phyloP scores from a whole-genome alignment of 2,797 vertebrate species.

The Valencia hispanica region DNA sequence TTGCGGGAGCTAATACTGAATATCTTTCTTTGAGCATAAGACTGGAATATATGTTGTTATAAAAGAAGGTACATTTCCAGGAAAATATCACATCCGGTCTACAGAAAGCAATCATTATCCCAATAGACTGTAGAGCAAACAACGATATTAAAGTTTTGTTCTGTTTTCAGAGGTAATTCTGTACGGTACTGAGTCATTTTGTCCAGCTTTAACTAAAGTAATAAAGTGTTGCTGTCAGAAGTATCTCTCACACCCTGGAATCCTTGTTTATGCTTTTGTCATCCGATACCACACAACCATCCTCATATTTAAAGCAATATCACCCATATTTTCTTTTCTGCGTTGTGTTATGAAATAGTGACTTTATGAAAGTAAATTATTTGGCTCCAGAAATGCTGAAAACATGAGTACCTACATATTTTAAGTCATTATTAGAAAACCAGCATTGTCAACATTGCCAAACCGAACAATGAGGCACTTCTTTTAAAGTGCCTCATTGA shows the following conservation, averaged over 20 bases:
- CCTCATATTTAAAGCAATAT: slow-evolving; percentile 6
- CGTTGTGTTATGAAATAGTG: background rate
- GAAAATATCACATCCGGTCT: slow-evolving; percentile 24
- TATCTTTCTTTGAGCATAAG: background rate
- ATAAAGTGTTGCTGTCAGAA: slow-evolving; percentile 33
- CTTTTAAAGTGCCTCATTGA: too few species aligned
- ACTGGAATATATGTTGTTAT: slow-evolving; percentile 2
- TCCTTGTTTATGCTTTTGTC: slow-evolving; percentile 10
- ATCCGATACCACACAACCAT: slow-evolving; percentile 7
- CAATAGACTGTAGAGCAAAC: slow-evolving; percentile 29
- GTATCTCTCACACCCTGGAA: background rate
- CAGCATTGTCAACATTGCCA: too few species aligned
- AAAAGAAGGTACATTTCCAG: slow-evolving; percentile 3
- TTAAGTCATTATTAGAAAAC: too few species aligned
- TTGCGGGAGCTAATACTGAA: background rate
- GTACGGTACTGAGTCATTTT: slow-evolving; percentile 30
- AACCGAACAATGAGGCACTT: slow-evolving; percentile 61
- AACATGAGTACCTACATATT: background rate
- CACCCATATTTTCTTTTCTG: background rate
- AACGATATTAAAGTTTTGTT: slow-evolving; percentile 24
- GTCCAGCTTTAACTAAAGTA: slow-evolving; percentile 30
- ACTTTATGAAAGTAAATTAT: background rate
- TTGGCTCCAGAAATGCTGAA: background rate
- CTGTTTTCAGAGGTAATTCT: slow-evolving; percentile 25
- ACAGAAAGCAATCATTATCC: slow-evolving; percentile 14